Percentiles rank a stretch among this genome's conserved stretches.
These are phyloP conservation scores for Gallinago stenura DNA, from an alignment of 2,797 vertebrate genomes.

Conservation along the genomic window DNA sequence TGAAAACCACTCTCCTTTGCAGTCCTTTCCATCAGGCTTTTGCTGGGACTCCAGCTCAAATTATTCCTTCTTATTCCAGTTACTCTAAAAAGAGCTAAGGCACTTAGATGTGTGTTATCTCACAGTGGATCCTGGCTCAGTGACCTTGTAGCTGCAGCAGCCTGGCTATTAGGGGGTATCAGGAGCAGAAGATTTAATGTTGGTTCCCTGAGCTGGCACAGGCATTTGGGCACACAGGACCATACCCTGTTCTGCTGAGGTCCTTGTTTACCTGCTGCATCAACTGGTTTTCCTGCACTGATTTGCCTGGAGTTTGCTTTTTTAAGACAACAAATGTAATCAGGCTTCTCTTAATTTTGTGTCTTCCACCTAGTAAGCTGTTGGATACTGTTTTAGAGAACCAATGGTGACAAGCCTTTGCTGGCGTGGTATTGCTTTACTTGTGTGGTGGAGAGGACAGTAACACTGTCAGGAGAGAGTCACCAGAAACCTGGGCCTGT, in stretches of 20 bases:
- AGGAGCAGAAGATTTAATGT: neutral
- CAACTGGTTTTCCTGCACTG: neutral
- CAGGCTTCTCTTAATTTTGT: neutral
- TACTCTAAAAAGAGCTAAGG: neutral
- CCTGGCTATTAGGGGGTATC: neutral
- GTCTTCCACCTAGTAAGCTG: neutral
- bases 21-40: neutral
- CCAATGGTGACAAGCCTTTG: neutral
- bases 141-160: neutral
- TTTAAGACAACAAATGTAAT: neutral
- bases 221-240: too few species aligned
- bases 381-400: rapidly evolving
- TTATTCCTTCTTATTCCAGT: neutral
- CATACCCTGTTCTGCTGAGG: too few species aligned
- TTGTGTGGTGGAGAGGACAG: neutral
- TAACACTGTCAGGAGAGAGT: neutral
- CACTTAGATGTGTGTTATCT: neutral
- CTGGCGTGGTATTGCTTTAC: neutral
- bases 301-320: neutral
- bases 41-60: neutral
- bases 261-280: neutral
- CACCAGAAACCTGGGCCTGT: too few species aligned
- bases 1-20: neutral
- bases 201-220: neutral
- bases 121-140: neutral